Base-by-base conservation (phyloP, 2,888 invertebrate genomes). In the Linnaemya vulpina region DNA sequence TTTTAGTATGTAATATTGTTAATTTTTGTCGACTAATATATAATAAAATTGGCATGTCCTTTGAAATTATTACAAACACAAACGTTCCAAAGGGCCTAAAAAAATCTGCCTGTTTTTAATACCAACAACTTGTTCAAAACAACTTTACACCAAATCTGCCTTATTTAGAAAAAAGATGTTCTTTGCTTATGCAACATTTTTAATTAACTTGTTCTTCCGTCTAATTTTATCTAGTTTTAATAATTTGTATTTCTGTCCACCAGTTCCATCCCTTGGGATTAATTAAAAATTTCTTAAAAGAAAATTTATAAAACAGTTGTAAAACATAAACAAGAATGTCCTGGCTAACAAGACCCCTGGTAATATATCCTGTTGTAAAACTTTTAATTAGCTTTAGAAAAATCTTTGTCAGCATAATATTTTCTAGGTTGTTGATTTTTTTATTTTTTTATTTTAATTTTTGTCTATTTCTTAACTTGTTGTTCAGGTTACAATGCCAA, bases 331-430 rank as follows among this genome's bases (percentile, higher is more conserved):
- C n/a, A n/a, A 58, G n/a, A 43, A 20, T 17, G 20, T 25, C 17
- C 8, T 20, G 30, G 3, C 40, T 30, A 55, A 20, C 30, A 46
- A 65, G 3, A 58, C 5, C 10, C 10, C 9, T 2, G 17, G 11
- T 38, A 53, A 22, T 67, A 40, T 71, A 68, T 74, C 30, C 62
- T 53, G 60, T 51, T 67, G 20, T 25, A 73, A 82, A 82, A 82
- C 25, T 82, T 76, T 82, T 82, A 82, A 82, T 76, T 71, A 76
- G 82, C 65, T 77, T 70, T 62, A 38, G 4, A 35, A n/a, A 49
- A 73, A 49, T 73, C 46, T 35, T 30, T 46, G 58, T 43, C 22
- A 63, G 63, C 17, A 43, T 58, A 71, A 71, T 30, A 60, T 46
- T 60, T 15, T 20, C 5, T 35, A 20, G 3, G 1, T n/a, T 20